Base-by-base conservation (phyloP, 2,797 vertebrate genomes). In the Urocyon cinereoargenteus region DNA sequence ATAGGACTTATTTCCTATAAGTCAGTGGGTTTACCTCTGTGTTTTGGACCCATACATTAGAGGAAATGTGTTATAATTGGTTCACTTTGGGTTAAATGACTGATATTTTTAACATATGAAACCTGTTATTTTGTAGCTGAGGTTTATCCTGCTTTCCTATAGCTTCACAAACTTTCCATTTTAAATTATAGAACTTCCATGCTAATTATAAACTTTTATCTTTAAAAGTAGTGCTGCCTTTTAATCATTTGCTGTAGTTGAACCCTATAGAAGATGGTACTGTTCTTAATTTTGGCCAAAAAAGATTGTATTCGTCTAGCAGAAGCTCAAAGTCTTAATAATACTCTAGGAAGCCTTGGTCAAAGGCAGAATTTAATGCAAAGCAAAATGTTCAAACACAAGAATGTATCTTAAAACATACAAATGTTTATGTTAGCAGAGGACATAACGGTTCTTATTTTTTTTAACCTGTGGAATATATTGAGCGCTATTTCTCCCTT, bases 151-250 rank as follows among this genome's bases (percentile, higher is more conserved):
- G 97, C 96, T 97, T 97, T 91, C 95, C 94, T 97, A 94, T 86
- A 98, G 98, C 98, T 99, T 98, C 98, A 97, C 98, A 98, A 98
- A 98, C 98, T 98, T 99, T 99, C 98, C 98, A 98, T 98, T 99
- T 99, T 98, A 98, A 99, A 99, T 99, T 98, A 98, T 62, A 98
- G 98, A 98, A 98, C 98, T 98, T 98, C 98, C 98, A 98, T 98
- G 98, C 98, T 98, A 98, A 98, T 98, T 98, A 98, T 98, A 98
- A 98, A 98, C 98, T 98, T 98, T 98, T 98, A 98, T 98, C 99
- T 98, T 98, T 98, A 98, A 98, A 98, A 98, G 98, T 98, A 97
- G 97, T 98, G 97, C 96, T 96, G 97, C 97, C 98, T 98, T 99
- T 99, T 98, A 99, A 99, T 98, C 98, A 98, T 98, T 98, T 97